Conservation (phyloP, 2,113 vertebrate genomes). For the Ptilonorhynchus violaceus region DNA sequence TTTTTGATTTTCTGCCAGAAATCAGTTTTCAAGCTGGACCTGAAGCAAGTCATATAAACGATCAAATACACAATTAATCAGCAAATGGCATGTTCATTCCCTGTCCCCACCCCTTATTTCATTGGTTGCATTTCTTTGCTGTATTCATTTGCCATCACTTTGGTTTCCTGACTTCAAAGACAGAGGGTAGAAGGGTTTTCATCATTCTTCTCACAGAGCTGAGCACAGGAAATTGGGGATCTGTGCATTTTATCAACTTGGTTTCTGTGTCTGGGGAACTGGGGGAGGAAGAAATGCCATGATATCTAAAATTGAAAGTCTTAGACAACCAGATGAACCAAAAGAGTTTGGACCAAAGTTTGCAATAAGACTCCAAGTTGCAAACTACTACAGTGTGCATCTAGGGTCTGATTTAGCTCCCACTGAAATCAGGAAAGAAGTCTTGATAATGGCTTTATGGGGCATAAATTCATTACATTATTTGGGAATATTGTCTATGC, state of each 20-base stretch:
- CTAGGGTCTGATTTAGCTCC: background rate
- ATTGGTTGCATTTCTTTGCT: background rate
- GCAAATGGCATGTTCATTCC: background rate
- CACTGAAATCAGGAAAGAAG: background rate
- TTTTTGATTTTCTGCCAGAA: background rate
- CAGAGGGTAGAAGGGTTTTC: background rate
- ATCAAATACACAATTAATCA: background rate
- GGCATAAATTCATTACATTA: background rate
- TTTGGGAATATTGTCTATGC: background rate
- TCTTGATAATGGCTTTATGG: background rate
- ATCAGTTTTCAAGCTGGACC: background rate
- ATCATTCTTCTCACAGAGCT: background rate
- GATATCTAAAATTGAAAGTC: background rate
- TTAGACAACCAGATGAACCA: background rate
- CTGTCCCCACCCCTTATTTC: background rate
- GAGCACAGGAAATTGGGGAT: background rate
- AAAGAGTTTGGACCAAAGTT: background rate
- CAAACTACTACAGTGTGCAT: background rate
- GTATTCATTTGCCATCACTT: background rate
- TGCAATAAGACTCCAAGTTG: background rate
- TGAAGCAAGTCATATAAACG: background rate
- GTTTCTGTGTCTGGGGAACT: background rate
- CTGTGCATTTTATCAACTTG: background rate
- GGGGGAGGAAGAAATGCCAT: background rate
- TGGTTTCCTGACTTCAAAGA: background rate